These are phyloP conservation scores for Sapayoa aenigma DNA, from an alignment of 2,113 vertebrate genomes.

Conservation along the genomic window DNA sequence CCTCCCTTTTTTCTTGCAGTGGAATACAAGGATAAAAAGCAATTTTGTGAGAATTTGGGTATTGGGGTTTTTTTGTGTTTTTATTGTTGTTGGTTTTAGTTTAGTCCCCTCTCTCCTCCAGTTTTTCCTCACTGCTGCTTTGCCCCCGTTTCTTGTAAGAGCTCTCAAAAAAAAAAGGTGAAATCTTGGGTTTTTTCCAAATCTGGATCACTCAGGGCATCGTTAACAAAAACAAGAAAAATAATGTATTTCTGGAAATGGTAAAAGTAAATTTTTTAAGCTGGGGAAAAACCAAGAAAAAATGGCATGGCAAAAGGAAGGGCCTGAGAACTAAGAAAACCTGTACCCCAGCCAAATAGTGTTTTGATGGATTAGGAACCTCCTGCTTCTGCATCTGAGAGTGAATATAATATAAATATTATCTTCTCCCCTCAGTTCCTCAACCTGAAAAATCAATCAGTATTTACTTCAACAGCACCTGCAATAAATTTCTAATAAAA, in stretches of 20 bases:
- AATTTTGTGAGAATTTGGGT: not conserved
- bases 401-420: not conserved
- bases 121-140: not conserved
- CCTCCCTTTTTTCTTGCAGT: not conserved
- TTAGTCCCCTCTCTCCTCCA: not conserved
- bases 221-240: not conserved
- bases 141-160: not conserved
- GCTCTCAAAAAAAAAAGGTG: not conserved
- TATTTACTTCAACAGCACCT: not conserved
- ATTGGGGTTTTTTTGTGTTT: not conserved
- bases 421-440: not conserved
- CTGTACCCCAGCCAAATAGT: not conserved
- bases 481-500: not conserved
- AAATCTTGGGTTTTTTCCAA: not conserved
- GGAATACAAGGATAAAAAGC: accelerated
- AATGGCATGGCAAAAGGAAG: not conserved
- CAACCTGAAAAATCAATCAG: not conserved
- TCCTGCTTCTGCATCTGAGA: not conserved
- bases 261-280: not conserved
- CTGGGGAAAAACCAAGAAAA: not conserved
- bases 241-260: not conserved
- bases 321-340: not conserved
- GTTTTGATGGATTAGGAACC: not conserved
- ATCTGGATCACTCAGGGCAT: not conserved
- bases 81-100: not conserved